These are phyloP conservation scores for Acleris emargana DNA, from an alignment of 2,888 invertebrate genomes.

Conservation along the genomic window DNA sequence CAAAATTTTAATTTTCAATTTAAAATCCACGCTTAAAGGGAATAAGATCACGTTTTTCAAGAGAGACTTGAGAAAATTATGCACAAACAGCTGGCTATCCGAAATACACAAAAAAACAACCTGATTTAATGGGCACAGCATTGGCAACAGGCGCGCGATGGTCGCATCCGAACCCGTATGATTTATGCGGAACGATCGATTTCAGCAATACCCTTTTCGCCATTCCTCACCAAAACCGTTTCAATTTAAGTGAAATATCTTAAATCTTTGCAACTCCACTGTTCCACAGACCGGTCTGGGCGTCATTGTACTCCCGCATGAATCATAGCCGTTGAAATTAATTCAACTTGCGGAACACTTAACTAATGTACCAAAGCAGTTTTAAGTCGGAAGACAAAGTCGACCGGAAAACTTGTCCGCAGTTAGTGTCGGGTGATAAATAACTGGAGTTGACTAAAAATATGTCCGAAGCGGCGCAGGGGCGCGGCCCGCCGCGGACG, in stretches of 20 bases:
- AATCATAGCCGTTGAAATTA: conserved; percentile 32
- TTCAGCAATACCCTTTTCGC: conserved; percentile 40
- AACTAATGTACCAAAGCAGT: conserved; percentile 35
- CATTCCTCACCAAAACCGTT: conserved; percentile 25
- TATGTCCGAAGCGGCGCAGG: conserved; percentile 42
- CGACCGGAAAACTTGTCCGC: conserved; percentile 37
- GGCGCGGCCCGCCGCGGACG: conserved; percentile 40
- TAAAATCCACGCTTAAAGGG: conserved; percentile 31
- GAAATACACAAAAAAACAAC: conserved; percentile 44
- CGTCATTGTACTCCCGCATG: conserved; percentile 20
- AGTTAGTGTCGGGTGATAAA: conserved; percentile 51
- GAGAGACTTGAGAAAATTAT: conserved; percentile 12
- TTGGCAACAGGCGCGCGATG: conserved; percentile 55
- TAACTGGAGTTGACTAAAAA: conserved; percentile 52
- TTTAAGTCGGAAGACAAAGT: conserved; percentile 37
- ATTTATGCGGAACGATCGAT: conserved; percentile 67
- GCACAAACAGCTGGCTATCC: conserved; percentile 42
- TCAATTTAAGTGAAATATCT: conserved; percentile 21
- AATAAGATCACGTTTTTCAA: conserved; percentile 18
- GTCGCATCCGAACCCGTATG: conserved; percentile 67
- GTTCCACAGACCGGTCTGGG: conserved; percentile 12
- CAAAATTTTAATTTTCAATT: conserved; percentile 36
- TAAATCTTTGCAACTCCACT: conserved; percentile 22
- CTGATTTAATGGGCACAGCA: conserved; percentile 56
- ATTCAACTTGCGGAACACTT: conserved; percentile 35